Evolutionary conservation across 1,140 invertebrate genomes (phyloP).

Genomic region (Protaetia brevitarsis): DNA sequence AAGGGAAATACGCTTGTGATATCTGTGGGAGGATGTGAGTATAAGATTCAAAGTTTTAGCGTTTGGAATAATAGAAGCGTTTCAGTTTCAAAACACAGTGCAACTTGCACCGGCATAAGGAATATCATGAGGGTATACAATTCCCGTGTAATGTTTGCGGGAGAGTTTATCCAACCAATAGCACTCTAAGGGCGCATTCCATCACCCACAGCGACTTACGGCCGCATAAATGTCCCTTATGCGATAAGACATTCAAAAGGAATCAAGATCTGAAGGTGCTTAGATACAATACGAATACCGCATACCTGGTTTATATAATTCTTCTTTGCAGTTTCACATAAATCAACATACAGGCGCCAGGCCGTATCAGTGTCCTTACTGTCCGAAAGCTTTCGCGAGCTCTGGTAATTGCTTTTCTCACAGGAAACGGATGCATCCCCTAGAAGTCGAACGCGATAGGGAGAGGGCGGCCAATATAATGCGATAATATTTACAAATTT

Average conservation of each 20-base stretch:
- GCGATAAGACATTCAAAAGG: slow-evolving; percentile 72
- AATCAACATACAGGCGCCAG: slow-evolving; percentile 78
- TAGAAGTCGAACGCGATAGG: slow-evolving; percentile 45
- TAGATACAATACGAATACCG: background rate
- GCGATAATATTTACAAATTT: slow-evolving; percentile 32
- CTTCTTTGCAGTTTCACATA: slow-evolving; percentile 61
- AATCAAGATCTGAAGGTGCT: slow-evolving; percentile 69
- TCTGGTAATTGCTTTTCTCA: slow-evolving; percentile 77
- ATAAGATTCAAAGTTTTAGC: background rate
- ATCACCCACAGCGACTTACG: slow-evolving; percentile 68
- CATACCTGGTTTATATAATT: background rate
- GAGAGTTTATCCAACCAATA: slow-evolving; percentile 67
- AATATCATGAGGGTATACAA: slow-evolving; percentile 62
- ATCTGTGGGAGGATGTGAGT: slow-evolving; percentile 70
- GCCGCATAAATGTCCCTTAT: slow-evolving; percentile 67
- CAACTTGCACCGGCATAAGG: slow-evolving; percentile 64
- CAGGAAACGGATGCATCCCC: slow-evolving; percentile 68
- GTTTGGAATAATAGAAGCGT: slow-evolving; percentile 23
- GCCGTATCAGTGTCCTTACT: slow-evolving; percentile 79
- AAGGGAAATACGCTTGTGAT: slow-evolving; percentile 62
- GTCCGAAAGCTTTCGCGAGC: slow-evolving; percentile 74
- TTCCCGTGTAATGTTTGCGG: slow-evolving; percentile 66
- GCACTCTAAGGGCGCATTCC: slow-evolving; percentile 66
- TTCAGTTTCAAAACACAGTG: slow-evolving; percentile 67
- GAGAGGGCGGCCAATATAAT: slow-evolving; percentile 42